These are phyloP conservation scores for human (Homo sapiens) DNA, from an alignment of 2,113 vertebrate genomes.

Conservation along the genomic window GRCh38 chr2:139318001-139318500, in stretches of 20 bases:
- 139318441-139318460: not conserved
- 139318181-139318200: constrained; percentile 46
- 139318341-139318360: not conserved
- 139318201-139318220: not conserved
- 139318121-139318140: not conserved
- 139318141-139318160: not conserved
- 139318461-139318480: not conserved
- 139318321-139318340: not conserved
- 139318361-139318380: not conserved
- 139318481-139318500: not conserved
- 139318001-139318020: not conserved
- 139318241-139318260: not conserved
- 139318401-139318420: not conserved
- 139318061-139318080: constrained; percentile 25
- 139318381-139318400: not conserved
- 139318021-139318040: not conserved
- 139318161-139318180: not conserved
- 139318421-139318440: not conserved
- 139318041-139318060: constrained; percentile 64
- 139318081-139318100: constrained; percentile 62
- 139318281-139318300: not conserved
- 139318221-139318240: not conserved
- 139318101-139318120: constrained; percentile 49
- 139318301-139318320: not conserved
- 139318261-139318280: not conserved